Evolutionary conservation across 1,140 invertebrate genomes (phyloP).

Genomic region (Drosophila kurseongensis): DNA sequence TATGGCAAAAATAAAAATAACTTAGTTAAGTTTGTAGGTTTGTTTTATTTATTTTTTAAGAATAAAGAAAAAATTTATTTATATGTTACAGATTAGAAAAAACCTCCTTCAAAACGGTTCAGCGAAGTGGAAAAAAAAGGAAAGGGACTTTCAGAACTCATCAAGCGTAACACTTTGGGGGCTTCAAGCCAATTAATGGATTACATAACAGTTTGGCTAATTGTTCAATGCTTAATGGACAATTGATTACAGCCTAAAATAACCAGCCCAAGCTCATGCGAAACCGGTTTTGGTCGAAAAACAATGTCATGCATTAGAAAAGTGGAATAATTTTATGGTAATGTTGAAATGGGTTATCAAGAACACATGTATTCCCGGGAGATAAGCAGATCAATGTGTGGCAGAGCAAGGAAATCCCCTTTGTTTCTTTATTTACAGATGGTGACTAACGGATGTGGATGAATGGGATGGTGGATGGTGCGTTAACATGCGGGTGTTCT

Average conservation of each 20-base stretch:
- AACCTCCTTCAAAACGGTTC: too few species aligned
- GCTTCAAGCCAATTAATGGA: conserved; percentile 14
- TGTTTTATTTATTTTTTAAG: too few species aligned
- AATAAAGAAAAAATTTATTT: too few species aligned
- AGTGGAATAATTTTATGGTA: neutral
- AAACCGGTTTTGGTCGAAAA: conserved; percentile 8
- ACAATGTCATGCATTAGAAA: conserved; percentile 1
- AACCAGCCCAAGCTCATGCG: conserved; percentile 8
- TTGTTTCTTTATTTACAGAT: conserved; percentile 18
- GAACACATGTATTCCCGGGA: neutral
- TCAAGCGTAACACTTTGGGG: conserved; percentile 14
- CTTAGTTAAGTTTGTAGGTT: too few species aligned
- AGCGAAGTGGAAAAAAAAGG: neutral
- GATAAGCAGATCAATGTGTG: neutral
- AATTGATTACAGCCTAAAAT: conserved; percentile 14
- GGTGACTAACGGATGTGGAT: neutral
- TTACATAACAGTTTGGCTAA: conserved; percentile 10
- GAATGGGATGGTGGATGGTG: neutral
- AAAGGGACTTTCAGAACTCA: neutral
- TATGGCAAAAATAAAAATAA: too few species aligned
- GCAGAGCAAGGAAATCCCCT: conserved; percentile 13
- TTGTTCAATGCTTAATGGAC: conserved; percentile 12
- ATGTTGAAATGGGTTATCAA: conserved; percentile 7
- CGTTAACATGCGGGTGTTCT: conserved; percentile 1
- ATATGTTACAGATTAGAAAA: too few species aligned